Percentiles rank a stretch among this genome's conserved stretches.
Conservation (phyloP, 2,888 invertebrate genomes). For the Amiota mariae region DNA sequence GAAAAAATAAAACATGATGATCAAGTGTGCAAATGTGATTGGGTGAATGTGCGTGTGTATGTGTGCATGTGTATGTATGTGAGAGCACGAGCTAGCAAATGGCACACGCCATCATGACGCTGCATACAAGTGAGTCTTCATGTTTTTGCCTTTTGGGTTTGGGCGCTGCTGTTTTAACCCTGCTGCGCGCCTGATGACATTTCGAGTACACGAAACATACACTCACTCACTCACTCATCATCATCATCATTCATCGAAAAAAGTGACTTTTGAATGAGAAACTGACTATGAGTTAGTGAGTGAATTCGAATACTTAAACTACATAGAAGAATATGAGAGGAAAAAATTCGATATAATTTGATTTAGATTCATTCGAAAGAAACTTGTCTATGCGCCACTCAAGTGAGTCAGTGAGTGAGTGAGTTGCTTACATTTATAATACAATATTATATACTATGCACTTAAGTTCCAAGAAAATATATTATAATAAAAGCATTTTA, state of each 20-base stretch:
- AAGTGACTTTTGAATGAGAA: not conserved
- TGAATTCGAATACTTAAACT: not conserved
- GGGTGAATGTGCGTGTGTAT: no score
- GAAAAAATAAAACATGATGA: conserved; percentile 14
- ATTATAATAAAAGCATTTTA: conserved; percentile 23
- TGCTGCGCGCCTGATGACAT: conserved; percentile 4
- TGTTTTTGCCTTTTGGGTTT: not conserved
- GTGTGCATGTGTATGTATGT: not conserved
- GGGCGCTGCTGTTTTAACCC: not conserved
- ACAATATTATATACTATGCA: no score
- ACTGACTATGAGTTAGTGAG: not conserved
- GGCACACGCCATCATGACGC: conserved; percentile 2
- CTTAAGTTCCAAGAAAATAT: conserved; percentile 25
- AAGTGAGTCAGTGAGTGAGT: no score
- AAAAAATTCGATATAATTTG: no score
- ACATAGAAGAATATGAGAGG: no score
- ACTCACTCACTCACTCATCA: no score
- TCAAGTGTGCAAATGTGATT: not conserved
- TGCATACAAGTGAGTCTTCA: not conserved
- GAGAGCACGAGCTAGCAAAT: not conserved
- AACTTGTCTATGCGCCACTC: no score
- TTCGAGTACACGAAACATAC: not conserved
- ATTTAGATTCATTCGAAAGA: no score
- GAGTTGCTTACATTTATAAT: no score
- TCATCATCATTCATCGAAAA: not conserved